Conservation (phyloP, 2,113 vertebrate species). For the Bombycilla garrulus region DNA sequence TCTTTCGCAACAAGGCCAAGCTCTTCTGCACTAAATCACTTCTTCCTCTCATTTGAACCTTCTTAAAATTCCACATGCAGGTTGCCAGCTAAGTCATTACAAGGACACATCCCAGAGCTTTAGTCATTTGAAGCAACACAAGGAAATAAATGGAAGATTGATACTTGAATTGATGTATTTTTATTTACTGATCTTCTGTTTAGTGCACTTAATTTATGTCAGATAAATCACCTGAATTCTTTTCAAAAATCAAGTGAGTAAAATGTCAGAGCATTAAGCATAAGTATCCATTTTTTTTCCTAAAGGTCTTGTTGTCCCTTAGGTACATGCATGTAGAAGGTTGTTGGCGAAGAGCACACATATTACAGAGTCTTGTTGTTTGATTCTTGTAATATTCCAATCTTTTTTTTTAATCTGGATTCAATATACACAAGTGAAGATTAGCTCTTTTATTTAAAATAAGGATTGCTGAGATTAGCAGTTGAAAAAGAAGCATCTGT, state of each 20-base stretch:
- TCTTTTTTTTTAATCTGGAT: not conserved
- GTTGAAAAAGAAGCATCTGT: not conserved
- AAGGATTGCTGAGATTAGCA: not conserved
- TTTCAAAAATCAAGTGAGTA: slow-evolving; percentile 40
- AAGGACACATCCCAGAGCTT: slow-evolving; percentile 14
- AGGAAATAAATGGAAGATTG: not conserved
- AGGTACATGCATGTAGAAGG: not conserved
- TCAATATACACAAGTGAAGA: not conserved
- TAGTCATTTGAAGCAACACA: not conserved
- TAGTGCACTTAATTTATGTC: slow-evolving; percentile 53
- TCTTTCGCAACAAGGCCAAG: not conserved
- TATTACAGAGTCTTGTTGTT: not conserved
- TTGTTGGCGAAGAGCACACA: not conserved
- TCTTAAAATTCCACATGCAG: slow-evolving; percentile 36
- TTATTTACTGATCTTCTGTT: slow-evolving; percentile 60
- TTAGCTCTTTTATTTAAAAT: not conserved
- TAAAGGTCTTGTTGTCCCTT: slow-evolving; percentile 34
- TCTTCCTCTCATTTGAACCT: not conserved
- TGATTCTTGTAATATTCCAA: not conserved
- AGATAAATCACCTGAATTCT: slow-evolving; percentile 55
- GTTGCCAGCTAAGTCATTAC: slow-evolving; percentile 5
- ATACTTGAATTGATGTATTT: slow-evolving; percentile 17
- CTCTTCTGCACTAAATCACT: slow-evolving; percentile 12
- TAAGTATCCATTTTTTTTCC: slow-evolving; percentile 26
- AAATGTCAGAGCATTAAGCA: slow-evolving; percentile 55